Conservation (phyloP, 2,797 vertebrate genomes). For the Urophycis tenuis region DNA sequence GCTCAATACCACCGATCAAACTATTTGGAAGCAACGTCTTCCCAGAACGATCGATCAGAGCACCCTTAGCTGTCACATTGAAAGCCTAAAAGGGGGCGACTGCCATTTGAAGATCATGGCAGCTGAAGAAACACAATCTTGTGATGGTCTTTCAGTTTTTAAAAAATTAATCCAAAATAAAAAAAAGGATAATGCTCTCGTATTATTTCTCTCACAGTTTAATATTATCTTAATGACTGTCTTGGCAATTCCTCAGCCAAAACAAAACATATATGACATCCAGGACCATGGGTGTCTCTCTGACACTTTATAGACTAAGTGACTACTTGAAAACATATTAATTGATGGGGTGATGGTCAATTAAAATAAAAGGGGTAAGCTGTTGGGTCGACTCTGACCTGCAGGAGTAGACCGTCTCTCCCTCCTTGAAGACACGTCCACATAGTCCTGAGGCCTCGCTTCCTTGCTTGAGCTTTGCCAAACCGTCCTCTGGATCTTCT, state of each 20-base stretch:
- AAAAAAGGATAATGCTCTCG: too few species aligned
- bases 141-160: too few species aligned
- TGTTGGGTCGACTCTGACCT: conserved; percentile 72
- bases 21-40: too few species aligned
- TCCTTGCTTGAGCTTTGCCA: conserved; percentile 83
- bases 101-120: too few species aligned
- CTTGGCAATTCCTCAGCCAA: not conserved
- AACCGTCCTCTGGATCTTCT: conserved; percentile 81
- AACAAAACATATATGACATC: not conserved
- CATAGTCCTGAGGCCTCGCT: conserved; percentile 83
- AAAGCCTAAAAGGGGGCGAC: too few species aligned
- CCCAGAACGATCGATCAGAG: too few species aligned
- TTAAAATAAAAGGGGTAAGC: not conserved
- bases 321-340: not conserved
- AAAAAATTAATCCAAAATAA: too few species aligned
- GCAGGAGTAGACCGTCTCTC: conserved; percentile 98
- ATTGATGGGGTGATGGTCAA: not conserved
- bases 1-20: too few species aligned
- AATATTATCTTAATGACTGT: not conserved
- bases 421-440: conserved; percentile 95
- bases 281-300: not conserved
- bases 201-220: too few species aligned
- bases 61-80: too few species aligned
- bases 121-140: too few species aligned
- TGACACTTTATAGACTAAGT: not conserved